Evolutionary conservation across 1,140 invertebrate species (phyloP).

Genomic region (Microplitis mediator): DNA sequence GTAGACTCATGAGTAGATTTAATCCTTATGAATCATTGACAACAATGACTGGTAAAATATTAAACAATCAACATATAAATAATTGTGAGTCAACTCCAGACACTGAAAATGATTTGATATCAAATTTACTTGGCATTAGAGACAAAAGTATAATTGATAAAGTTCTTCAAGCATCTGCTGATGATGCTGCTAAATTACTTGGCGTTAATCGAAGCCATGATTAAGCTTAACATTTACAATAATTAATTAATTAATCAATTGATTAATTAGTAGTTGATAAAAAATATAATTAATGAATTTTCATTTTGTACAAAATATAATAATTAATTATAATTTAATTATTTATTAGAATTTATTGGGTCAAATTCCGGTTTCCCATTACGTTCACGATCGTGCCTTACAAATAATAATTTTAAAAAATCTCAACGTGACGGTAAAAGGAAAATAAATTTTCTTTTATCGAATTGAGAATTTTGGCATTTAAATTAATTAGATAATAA

Average conservation of each 20-base stretch:
- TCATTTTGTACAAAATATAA: not conserved
- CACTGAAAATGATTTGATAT: slow-evolving; percentile 77
- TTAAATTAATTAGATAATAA: not conserved
- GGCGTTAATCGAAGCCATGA: slow-evolving; percentile 71
- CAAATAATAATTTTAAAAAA: slow-evolving; percentile 27
- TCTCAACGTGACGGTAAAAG: slow-evolving; percentile 5
- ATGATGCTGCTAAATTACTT: slow-evolving; percentile 85
- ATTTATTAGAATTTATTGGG: slow-evolving; percentile 8
- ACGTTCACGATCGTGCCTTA: slow-evolving; percentile 51
- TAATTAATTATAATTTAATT: not conserved
- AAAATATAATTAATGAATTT: not conserved
- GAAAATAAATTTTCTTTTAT: slow-evolving; percentile 6
- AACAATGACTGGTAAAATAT: slow-evolving; percentile 64
- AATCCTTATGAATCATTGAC: slow-evolving; percentile 55
- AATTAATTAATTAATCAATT: not conserved
- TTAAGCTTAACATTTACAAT: slow-evolving; percentile 29
- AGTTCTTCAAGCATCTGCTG: slow-evolving; percentile 78
- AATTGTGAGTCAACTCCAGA: slow-evolving; percentile 43
- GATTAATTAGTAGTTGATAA: not conserved
- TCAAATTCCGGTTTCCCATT: slow-evolving; percentile 22
- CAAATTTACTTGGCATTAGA: slow-evolving; percentile 85
- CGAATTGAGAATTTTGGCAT: slow-evolving; percentile 23
- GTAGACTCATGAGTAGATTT: slow-evolving; percentile 45
- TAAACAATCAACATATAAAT: slow-evolving; percentile 59
- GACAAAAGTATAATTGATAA: slow-evolving; percentile 87